phyloP scores from a whole-genome alignment of 2,113 vertebrate genomes.

The Vidua macroura region DNA sequence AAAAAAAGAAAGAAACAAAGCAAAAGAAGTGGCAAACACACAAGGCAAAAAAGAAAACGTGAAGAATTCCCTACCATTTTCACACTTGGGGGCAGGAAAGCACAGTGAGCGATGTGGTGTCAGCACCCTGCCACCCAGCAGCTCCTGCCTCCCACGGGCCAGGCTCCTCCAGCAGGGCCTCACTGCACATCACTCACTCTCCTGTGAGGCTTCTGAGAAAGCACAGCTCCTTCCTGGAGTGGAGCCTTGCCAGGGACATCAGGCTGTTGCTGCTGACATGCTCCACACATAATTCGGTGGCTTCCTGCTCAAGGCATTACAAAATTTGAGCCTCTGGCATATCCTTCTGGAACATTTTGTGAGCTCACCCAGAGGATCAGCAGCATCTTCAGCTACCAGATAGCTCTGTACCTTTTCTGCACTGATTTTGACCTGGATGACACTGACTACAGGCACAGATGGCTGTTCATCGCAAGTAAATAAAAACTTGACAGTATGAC shows the following conservation, averaged over 20 bases:
- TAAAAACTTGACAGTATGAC: neutral
- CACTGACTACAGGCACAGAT: neutral
- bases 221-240: constrained; percentile 48
- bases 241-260: constrained; percentile 50
- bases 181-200: rapidly evolving
- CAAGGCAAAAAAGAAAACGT: neutral
- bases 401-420: neutral
- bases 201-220: neutral
- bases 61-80: neutral
- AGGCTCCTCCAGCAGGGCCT: neutral
- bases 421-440: neutral
- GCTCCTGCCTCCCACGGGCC: neutral
- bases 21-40: neutral
- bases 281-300: neutral
- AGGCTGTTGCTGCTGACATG: constrained; percentile 39
- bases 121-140: neutral
- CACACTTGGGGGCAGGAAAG: neutral
- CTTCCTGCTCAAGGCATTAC: constrained; percentile 53
- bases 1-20: neutral
- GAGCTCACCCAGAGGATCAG: neutral
- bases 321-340: constrained; percentile 32
- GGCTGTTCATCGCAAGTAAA: neutral
- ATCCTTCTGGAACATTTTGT: constrained; percentile 12
- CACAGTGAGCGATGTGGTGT: neutral
- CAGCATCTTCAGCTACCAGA: neutral